A percentile compares a stretch with the other conserved stretches of the same genome.
Conservation (phyloP, 1,140 invertebrate species). For the Ptiloglossa arizonensis region DNA sequence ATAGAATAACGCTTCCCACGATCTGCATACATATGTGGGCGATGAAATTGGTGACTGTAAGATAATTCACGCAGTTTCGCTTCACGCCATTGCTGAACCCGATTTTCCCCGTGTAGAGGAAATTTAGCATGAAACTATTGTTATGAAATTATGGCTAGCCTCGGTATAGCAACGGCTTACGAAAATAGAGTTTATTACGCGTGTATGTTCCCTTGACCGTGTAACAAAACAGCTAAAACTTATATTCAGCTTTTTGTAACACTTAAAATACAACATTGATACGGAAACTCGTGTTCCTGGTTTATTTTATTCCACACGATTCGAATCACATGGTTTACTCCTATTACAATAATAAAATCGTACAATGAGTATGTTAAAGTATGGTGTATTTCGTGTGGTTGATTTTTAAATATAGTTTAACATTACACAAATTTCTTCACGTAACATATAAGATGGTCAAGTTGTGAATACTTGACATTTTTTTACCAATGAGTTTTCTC, state of each 20-base stretch:
- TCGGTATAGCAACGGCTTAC: constrained; percentile 42
- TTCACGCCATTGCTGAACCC: constrained; percentile 24
- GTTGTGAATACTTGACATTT: too few species aligned
- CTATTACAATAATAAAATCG: too few species aligned
- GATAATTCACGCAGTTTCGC: constrained; percentile 43
- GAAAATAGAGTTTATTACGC: constrained; percentile 41
- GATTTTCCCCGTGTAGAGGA: constrained; percentile 37
- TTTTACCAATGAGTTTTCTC: too few species aligned
- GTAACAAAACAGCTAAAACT: constrained; percentile 31
- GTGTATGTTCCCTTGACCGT: constrained; percentile 14
- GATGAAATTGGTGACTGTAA: constrained; percentile 36
- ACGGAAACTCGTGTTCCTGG: neutral
- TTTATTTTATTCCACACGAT: too few species aligned
- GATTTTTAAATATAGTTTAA: too few species aligned
- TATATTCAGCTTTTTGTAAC: neutral
- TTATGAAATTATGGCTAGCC: constrained; percentile 47
- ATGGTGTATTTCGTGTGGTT: too few species aligned
- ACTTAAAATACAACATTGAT: neutral
- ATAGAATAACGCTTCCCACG: neutral
- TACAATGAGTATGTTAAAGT: too few species aligned
- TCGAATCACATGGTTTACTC: too few species aligned
- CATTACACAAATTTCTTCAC: too few species aligned
- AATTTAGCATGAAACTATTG: constrained; percentile 47
- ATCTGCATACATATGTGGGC: constrained; percentile 10
- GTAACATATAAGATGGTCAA: too few species aligned